Evolutionary conservation across 2,113 vertebrate genomes (phyloP).

Genomic region (chimpanzee (Pan troglodytes)): DNA sequence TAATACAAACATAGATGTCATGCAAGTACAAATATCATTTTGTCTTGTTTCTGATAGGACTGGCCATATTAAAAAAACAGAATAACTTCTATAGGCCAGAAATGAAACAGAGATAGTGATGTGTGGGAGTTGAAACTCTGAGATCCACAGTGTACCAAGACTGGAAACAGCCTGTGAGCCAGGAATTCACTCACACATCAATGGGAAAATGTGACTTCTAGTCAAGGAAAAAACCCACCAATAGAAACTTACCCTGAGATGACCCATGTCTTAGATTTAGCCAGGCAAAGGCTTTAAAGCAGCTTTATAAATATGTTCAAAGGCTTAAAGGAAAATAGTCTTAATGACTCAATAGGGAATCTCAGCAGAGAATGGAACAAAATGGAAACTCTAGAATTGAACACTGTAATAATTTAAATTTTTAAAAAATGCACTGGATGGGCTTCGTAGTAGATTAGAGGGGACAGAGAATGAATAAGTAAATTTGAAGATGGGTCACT

Average conservation of each 20-base stretch:
- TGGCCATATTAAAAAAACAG: not conserved
- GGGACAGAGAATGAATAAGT: not conserved
- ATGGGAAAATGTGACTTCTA: not conserved
- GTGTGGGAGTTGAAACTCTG: not conserved
- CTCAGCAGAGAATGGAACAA: not conserved
- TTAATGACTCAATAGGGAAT: not conserved
- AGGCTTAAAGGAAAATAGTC: not conserved
- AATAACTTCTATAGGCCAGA: not conserved
- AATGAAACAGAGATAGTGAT: not conserved
- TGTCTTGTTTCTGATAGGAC: not conserved
- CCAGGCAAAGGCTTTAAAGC: not conserved
- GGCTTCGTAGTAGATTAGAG: not conserved
- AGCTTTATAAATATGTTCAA: not conserved
- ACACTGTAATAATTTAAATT: conserved; percentile 10
- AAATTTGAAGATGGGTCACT: conserved; percentile 2
- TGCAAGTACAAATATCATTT: not conserved
- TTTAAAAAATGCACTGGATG: not conserved
- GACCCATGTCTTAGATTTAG: not conserved
- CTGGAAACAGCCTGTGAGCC: too few relatives aligned
- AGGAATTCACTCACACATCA: not conserved
- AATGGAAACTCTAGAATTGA: not conserved
- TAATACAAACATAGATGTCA: not conserved
- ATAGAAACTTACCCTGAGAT: not conserved
- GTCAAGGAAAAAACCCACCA: not conserved
- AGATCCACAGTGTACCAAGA: not conserved